phyloP scores from a whole-genome alignment of 2,113 vertebrate species.

The Amazona guildingii region DNA sequence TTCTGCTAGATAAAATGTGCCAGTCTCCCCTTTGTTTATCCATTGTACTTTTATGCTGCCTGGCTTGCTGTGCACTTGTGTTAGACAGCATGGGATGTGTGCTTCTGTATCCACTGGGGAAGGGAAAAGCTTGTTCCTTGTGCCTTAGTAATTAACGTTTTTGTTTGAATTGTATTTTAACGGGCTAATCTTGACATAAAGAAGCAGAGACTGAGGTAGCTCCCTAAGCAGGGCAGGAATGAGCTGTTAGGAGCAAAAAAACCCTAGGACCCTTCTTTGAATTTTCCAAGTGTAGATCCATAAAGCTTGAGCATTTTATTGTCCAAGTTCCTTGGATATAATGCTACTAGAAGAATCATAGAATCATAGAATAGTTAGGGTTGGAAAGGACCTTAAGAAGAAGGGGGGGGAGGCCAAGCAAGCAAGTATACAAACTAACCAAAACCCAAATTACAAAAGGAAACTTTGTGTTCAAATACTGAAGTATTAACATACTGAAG shows the following conservation, averaged over 20 bases:
- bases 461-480: neutral
- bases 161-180: neutral
- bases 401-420: rapidly evolving
- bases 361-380: no score
- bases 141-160: neutral
- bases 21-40: neutral
- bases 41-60: neutral
- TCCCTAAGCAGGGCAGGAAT: neutral
- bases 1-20: neutral
- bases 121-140: neutral
- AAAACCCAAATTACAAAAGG: neutral
- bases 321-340: neutral
- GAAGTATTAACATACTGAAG: neutral
- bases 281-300: neutral
- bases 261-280: neutral
- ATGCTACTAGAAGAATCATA: neutral
- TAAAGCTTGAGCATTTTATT: neutral
- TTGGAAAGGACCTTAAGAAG: no score
- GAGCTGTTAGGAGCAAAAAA: neutral
- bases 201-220: neutral
- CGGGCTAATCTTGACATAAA: neutral
- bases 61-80: neutral
- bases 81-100: neutral
- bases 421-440: neutral
- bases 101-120: neutral